phyloP scores from a whole-genome alignment of 2,797 vertebrate genomes.

The Caiman crocodilus region DNA sequence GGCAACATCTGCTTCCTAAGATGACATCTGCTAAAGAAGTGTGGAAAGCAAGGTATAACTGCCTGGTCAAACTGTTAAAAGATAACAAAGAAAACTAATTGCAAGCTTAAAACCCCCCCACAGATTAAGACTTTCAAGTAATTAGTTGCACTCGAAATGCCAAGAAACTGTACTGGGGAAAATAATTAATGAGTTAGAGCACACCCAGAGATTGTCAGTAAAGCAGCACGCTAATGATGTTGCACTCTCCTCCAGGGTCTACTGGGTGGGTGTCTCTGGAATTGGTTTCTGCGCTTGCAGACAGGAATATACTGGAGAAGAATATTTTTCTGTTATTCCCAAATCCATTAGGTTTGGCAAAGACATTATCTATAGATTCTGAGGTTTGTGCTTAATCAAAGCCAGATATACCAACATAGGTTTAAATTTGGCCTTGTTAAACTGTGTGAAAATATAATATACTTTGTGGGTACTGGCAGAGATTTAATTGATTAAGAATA shows the following conservation, averaged over 20 bases:
- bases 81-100: constrained; percentile 80
- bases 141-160: constrained; percentile 76
- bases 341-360: constrained; percentile 61
- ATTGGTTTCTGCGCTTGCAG: constrained; percentile 23
- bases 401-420: constrained; percentile 53
- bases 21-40: constrained; percentile 76
- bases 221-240: constrained; percentile 48
- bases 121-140: constrained; percentile 78
- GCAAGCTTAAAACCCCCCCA: constrained; percentile 53
- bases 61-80: constrained; percentile 73
- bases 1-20: constrained; percentile 75
- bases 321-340: constrained; percentile 50
- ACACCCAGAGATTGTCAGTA: constrained; percentile 63
- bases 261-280: constrained; percentile 28
- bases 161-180: constrained; percentile 71
- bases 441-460: constrained; percentile 45
- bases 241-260: constrained; percentile 65
- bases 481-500: constrained; percentile 49
- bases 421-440: constrained; percentile 40
- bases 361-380: constrained; percentile 11
- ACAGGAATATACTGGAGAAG: constrained; percentile 44
- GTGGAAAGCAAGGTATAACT: constrained; percentile 60
- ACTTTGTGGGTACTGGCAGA: constrained; percentile 30
- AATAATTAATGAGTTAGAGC: constrained; percentile 77
- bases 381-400: constrained; percentile 14